A percentile compares a stretch with the other conserved stretches of the same genome.
Conservation (phyloP, 2,888 invertebrate genomes). For the Drosophila mimetica region DNA sequence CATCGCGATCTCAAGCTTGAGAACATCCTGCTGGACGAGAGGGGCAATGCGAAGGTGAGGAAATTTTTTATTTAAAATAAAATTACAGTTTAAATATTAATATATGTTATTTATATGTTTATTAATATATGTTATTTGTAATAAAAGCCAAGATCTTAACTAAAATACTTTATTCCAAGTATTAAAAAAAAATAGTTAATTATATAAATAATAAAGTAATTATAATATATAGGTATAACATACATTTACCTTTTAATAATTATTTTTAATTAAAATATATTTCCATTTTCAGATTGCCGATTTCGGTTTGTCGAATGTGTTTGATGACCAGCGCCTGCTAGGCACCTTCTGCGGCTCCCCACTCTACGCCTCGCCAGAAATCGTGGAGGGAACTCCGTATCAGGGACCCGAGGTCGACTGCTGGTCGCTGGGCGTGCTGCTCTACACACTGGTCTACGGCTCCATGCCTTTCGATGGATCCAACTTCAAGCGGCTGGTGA, state of each 20-base stretch:
- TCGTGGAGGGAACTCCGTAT: slow-evolving; percentile 98
- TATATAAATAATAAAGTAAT: too few relatives aligned
- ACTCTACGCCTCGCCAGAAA: slow-evolving; percentile 98
- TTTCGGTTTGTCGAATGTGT: slow-evolving; percentile 99
- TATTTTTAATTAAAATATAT: too few relatives aligned
- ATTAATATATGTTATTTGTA: not conserved
- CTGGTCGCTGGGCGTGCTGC: slow-evolving; percentile 97
- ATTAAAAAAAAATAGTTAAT: too few relatives aligned
- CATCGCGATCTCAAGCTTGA: slow-evolving; percentile 98
- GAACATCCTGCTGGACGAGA: slow-evolving; percentile 96
- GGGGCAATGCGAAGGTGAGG: slow-evolving; percentile 96
- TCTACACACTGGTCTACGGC: slow-evolving; percentile 99
- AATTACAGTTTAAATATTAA: too few relatives aligned
- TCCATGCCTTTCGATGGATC: slow-evolving; percentile 99
- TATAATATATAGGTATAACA: too few relatives aligned
- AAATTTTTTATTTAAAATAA: too few relatives aligned
- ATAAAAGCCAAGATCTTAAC: too few relatives aligned
- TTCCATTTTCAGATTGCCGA: slow-evolving; percentile 92
- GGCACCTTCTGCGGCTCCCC: slow-evolving; percentile 98
- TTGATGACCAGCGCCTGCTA: slow-evolving; percentile 93
- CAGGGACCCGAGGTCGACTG: slow-evolving; percentile 98
- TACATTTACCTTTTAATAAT: too few relatives aligned
- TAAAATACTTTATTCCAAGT: too few relatives aligned
- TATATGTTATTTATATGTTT: too few relatives aligned
- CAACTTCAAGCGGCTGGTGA: slow-evolving; percentile 97